Percentiles rank a stretch among this genome's conserved stretches.
Conservation (phyloP, 2,797 vertebrate species). For the Eleutherodactylus coqui region DNA sequence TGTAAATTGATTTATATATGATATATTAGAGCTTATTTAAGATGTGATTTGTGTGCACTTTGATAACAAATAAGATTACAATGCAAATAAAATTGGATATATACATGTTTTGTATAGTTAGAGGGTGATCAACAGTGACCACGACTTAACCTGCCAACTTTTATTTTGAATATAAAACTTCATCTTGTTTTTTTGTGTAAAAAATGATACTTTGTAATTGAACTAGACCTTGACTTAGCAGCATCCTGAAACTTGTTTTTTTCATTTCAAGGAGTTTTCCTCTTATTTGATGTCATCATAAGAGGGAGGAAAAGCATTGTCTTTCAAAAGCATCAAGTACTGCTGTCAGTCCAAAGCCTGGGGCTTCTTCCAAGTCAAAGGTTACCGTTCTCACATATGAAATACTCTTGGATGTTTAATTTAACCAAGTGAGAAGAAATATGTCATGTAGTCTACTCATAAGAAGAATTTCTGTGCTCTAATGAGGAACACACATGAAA, state of each 20-base stretch:
- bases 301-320: neutral
- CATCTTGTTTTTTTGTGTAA: neutral
- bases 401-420: neutral
- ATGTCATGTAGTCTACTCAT: neutral
- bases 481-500: neutral
- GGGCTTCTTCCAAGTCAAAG: neutral
- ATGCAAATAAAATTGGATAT: neutral
- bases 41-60: neutral
- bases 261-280: neutral
- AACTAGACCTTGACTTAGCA: neutral
- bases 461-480: neutral
- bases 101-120: neutral
- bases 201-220: neutral
- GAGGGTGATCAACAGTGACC: neutral
- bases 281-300: neutral
- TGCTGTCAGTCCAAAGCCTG: neutral
- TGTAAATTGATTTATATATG: neutral
- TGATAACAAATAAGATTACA: neutral
- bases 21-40: neutral
- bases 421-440: neutral
- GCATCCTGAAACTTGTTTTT: neutral
- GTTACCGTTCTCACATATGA: neutral
- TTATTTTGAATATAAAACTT: neutral
- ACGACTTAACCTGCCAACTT: neutral
- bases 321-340: constrained; percentile 16